Evolutionary conservation across 2,888 invertebrate species (phyloP), one percentile per base, ranked within the genome.

Genomic region (Agonopterix subpropinquella): DNA sequence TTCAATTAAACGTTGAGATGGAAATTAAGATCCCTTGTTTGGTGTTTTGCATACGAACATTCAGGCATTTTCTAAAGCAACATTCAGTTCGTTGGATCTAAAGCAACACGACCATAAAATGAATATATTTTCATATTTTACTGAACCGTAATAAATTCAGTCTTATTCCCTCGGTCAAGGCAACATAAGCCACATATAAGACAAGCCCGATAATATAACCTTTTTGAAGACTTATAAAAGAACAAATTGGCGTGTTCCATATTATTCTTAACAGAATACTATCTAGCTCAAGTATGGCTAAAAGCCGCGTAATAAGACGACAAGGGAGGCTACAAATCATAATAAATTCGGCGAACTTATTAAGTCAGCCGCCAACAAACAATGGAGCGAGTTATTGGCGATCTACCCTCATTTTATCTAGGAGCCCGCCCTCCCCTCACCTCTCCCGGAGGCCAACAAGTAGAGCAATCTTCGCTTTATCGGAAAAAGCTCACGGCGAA

Each of bases 341-440:
- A 84, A 85, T 85, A 86, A 84, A 86, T 86, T 82, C 69, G 78
- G 74, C 65, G 80, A 81, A 83, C 85, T 87, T 87, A 87, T 86
- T 86, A 86, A 84, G 85, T 82, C 83, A 75, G 79, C 79, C 78
- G 80, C 80, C 80, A 77, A 82, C 84, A 86, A 87, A 87, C 86
- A 86, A 85, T 86, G 80, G 83, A 74, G 72, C 77, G 73, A 79
- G 82, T 82, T 87, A 86, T 85, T 86, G 85, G 77, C 78, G 81
- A 86, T 84, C 80, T 80, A 80, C 80, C 84, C 80, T 77, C 78
- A 73, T 75, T 80, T 77, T 81, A 79, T 81, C 78, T 77, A 73
- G 69, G 75, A 59, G 61, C 64, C 61, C 67, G 70, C 59, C 65
- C 28, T 60, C 55, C 57, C 55, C 52, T 39, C 56, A 56, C 54